Percentiles rank a stretch among this genome's conserved stretches.
Evolutionary conservation across 1,140 invertebrate genomes (phyloP).

Genomic region (Elymnias hypermnestra): DNA sequence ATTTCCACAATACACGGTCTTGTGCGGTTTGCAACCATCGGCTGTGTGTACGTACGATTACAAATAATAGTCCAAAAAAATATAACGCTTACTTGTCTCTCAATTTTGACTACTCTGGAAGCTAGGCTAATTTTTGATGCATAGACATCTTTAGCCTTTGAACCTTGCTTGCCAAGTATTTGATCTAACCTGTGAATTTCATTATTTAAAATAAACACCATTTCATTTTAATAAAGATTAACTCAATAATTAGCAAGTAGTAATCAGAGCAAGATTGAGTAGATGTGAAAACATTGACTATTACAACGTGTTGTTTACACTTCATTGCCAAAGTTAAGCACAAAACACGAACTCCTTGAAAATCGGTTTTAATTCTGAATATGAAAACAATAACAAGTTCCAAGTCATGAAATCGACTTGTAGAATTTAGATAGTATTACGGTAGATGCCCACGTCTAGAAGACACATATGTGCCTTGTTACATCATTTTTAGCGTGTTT

Average conservation of each 20-base stretch:
- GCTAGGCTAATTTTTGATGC: constrained; percentile 95
- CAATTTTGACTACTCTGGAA: constrained; percentile 95
- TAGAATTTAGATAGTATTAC: constrained; percentile 5
- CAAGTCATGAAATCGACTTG: constrained; percentile 16
- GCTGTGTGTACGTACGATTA: no score
- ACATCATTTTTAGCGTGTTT: no score
- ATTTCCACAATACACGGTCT: no score
- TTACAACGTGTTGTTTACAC: constrained; percentile 28
- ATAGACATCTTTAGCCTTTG: constrained; percentile 94
- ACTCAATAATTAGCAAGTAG: constrained; percentile 9
- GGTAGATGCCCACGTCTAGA: no score
- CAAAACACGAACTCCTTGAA: constrained; percentile 20
- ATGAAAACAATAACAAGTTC: constrained; percentile 30
- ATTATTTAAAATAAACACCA: not conserved
- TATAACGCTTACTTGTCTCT: constrained; percentile 88
- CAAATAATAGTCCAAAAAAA: no score
- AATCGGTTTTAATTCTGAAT: constrained; percentile 16
- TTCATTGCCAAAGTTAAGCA: constrained; percentile 23
- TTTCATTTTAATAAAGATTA: constrained; percentile 3
- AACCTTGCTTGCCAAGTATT: constrained; percentile 95
- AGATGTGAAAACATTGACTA: constrained; percentile 25
- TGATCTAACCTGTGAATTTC: constrained; percentile 87
- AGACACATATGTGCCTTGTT: no score
- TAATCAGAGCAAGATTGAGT: constrained; percentile 16
- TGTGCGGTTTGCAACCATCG: no score